Evolutionary conservation across 2,113 vertebrate genomes (phyloP).

Genomic region (Sprattus sprattus): DNA sequence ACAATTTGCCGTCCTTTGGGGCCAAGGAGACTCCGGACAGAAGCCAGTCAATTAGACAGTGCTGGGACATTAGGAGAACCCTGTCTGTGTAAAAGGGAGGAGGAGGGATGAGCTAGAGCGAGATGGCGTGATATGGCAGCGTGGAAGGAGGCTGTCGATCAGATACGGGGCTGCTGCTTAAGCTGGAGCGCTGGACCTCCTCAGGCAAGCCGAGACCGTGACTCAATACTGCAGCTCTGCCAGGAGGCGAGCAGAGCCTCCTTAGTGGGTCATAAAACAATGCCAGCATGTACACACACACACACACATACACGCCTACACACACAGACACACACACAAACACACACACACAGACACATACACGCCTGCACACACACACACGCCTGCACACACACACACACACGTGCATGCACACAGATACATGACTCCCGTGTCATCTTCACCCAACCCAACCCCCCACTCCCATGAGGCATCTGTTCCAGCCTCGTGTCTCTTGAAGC

Average conservation of each 20-base stretch:
- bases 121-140: background rate
- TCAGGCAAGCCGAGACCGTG: slow-evolving; percentile 27
- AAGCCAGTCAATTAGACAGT: background rate
- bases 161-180: background rate
- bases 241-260: background rate
- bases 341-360: background rate
- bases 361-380: background rate
- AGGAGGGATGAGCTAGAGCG: background rate
- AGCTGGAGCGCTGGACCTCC: slow-evolving; percentile 25
- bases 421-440: background rate
- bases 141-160: slow-evolving; percentile 8
- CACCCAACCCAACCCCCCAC: background rate
- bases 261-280: slow-evolving; percentile 39
- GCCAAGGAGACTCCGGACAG: background rate
- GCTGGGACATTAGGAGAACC: background rate
- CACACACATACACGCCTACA: background rate
- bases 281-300: background rate
- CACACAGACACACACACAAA: background rate
- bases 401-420: background rate
- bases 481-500: background rate
- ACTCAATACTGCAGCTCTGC: slow-evolving; percentile 36
- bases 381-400: no score
- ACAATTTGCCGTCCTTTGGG: background rate
- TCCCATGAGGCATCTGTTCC: background rate
- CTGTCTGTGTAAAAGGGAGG: background rate